Conservation (phyloP, 2,888 invertebrate genomes). For the Entomobrya proxima region DNA sequence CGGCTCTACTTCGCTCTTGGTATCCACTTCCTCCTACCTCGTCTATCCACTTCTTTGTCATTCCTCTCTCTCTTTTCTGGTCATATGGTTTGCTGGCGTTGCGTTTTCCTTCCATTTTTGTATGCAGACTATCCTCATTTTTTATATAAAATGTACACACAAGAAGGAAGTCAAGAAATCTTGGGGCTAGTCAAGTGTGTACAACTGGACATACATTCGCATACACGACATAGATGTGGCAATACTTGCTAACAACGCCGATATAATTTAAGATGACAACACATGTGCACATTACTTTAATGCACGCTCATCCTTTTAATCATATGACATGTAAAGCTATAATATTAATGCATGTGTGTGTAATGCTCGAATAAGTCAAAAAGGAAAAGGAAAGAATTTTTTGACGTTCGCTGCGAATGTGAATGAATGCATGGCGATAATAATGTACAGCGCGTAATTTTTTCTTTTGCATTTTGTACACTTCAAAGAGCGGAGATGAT, state of each 20-base stretch:
- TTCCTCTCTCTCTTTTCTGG: background rate
- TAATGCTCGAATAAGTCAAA: conserved; percentile 25
- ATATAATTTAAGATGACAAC: conserved; percentile 54
- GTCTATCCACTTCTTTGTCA: background rate
- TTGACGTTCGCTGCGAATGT: background rate
- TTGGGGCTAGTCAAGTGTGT: background rate
- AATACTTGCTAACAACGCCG: conserved; percentile 24
- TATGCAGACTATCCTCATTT: conserved; percentile 48
- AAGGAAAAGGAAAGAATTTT: background rate
- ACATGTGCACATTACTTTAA: conserved; percentile 49
- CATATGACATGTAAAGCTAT: background rate
- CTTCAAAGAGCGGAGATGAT: background rate
- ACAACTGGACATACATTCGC: conserved; percentile 9
- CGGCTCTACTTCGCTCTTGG: conserved; percentile 27
- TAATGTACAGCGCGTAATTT: conserved; percentile 3
- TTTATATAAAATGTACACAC: background rate
- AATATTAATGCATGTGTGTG: background rate
- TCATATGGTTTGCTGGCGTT: conserved; percentile 25
- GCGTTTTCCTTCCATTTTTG: conserved; percentile 39
- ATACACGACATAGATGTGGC: conserved; percentile 13
- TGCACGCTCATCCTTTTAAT: conserved; percentile 23
- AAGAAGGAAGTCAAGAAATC: background rate
- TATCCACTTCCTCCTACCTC: conserved; percentile 42
- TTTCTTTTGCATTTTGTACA: background rate
- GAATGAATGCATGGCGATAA: background rate